Percentiles rank a stretch among this genome's conserved stretches.
Conservation (phyloP, 2,888 invertebrate species). For the Hyles lineata region DNA sequence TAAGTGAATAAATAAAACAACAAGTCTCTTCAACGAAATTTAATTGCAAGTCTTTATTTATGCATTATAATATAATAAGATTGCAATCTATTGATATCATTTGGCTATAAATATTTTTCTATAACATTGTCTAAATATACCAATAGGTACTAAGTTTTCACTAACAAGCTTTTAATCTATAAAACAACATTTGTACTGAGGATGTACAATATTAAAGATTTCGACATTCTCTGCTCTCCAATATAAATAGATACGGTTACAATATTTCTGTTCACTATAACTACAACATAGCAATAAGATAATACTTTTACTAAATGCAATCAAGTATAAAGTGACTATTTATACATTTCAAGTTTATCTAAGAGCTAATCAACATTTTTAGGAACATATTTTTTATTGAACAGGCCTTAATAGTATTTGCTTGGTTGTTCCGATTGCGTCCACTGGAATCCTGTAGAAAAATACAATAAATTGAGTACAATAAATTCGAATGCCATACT, state of each 20-base stretch:
- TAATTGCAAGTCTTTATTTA: slow-evolving; percentile 15
- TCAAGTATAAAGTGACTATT: slow-evolving; percentile 1
- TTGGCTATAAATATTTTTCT: not conserved
- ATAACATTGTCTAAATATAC: not conserved
- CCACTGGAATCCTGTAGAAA: slow-evolving; percentile 64
- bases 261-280: not conserved
- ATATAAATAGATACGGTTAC: not conserved
- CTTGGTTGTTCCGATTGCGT: slow-evolving; percentile 51
- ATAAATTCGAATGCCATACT: not conserved
- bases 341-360: slow-evolving; percentile 20
- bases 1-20: slow-evolving; percentile 10
- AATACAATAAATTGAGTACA: not conserved
- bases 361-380: slow-evolving; percentile 18
- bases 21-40: not conserved
- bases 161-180: not conserved
- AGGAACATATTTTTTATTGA: slow-evolving; percentile 10
- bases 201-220: not conserved
- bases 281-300: not conserved
- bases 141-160: not conserved
- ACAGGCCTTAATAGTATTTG: slow-evolving; percentile 52
- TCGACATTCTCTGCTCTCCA: slow-evolving; percentile 13
- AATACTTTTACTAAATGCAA: not conserved
- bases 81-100: not conserved
- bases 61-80: not conserved
- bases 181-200: slow-evolving; percentile 2